phyloP scores from a whole-genome alignment of 2,113 vertebrate genomes.

The Cairina moschata region DNA sequence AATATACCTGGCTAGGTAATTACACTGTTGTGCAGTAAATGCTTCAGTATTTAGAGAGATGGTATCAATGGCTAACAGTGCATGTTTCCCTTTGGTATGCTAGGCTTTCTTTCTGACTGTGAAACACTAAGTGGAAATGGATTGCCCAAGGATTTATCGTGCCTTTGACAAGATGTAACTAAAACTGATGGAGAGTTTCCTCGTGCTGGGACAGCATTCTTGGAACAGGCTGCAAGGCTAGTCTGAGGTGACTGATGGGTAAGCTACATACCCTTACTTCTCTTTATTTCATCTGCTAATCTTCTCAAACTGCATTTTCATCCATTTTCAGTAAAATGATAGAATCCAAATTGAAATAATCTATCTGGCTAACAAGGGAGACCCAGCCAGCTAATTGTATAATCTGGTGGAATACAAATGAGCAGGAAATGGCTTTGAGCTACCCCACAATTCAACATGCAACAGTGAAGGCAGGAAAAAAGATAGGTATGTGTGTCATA shows the following conservation, averaged over 20 bases:
- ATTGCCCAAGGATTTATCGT: neutral
- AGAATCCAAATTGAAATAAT: conserved; percentile 43
- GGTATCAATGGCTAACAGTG: neutral
- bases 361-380: conserved; percentile 15
- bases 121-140: neutral
- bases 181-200: neutral
- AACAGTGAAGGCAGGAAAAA: neutral
- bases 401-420: conserved; percentile 18
- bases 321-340: neutral
- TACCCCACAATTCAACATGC: neutral
- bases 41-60: neutral
- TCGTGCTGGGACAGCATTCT: neutral
- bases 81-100: neutral
- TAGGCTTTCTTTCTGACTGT: neutral
- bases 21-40: neutral
- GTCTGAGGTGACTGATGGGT: neutral
- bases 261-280: neutral
- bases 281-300: neutral
- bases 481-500: neutral
- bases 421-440: neutral
- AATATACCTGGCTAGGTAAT: conserved; percentile 32
- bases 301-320: conserved; percentile 38
- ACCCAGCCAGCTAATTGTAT: neutral
- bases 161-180: neutral
- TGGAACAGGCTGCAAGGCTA: neutral